Evolutionary conservation across 2,797 vertebrate species (phyloP).

Genomic region (Holocentrus rufus): DNA sequence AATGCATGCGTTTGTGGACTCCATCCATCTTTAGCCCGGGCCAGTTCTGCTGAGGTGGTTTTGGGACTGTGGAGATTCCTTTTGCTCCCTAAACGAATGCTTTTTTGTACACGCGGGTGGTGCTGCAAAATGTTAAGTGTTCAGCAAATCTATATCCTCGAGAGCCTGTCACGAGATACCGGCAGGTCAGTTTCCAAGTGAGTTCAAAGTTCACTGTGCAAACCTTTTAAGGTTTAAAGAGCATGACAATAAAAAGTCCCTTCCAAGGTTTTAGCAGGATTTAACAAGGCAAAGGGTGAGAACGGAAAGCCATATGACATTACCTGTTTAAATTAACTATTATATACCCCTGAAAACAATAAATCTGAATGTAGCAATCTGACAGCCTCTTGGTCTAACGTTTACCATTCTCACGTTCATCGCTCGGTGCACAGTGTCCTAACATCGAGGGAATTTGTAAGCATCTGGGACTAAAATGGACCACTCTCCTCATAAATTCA

Average conservation of each 20-base stretch:
- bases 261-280: constrained; percentile 6
- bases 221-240: constrained; percentile 52
- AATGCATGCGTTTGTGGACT: constrained; percentile 46
- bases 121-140: constrained; percentile 67
- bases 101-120: constrained; percentile 55
- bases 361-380: neutral
- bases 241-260: constrained; percentile 39
- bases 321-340: neutral
- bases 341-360: constrained; percentile 14
- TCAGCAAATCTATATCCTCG: constrained; percentile 73
- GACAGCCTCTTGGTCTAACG: too few relatives aligned
- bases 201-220: constrained; percentile 76
- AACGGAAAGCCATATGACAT: neutral
- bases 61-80: constrained; percentile 46
- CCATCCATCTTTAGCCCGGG: constrained; percentile 43
- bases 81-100: constrained; percentile 42
- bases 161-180: constrained; percentile 75
- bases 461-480: neutral
- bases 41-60: constrained; percentile 67
- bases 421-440: too few relatives aligned
- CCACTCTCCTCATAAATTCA: neutral
- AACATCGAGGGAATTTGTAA: too few relatives aligned
- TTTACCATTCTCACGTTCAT: too few relatives aligned
- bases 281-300: neutral
- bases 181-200: constrained; percentile 70